These are phyloP conservation scores for Augochlorella aurata DNA, from an alignment of 2,888 invertebrate species.

Conservation along the genomic window DNA sequence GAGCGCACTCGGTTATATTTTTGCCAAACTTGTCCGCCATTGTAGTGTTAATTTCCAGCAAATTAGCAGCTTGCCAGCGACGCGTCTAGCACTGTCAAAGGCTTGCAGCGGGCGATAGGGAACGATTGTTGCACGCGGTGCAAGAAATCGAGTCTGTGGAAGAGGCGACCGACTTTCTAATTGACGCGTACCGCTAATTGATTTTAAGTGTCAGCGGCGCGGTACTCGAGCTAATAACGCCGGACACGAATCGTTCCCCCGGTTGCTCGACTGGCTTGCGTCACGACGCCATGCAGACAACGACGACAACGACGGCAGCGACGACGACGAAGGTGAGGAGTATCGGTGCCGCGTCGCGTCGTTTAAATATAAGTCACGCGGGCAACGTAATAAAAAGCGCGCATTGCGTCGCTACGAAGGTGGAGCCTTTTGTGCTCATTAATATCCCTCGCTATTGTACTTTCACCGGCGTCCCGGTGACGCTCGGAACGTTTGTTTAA, in stretches of 20 bases:
- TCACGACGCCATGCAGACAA: constrained; percentile 42
- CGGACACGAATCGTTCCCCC: constrained; percentile 29
- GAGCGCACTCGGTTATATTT: too few relatives aligned
- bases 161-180: constrained; percentile 69
- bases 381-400: constrained; percentile 46
- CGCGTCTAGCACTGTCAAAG: not conserved
- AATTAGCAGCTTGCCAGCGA: not conserved
- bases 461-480: constrained; percentile 40
- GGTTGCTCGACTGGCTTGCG: constrained; percentile 46
- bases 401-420: constrained; percentile 39
- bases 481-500: constrained; percentile 35
- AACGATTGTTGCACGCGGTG: constrained; percentile 42
- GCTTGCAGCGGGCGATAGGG: not conserved
- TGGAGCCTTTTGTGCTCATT: constrained; percentile 50
- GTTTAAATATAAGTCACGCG: constrained; percentile 58
- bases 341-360: constrained; percentile 32
- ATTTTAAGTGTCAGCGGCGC: constrained; percentile 73
- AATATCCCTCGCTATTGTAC: constrained; percentile 40
- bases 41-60: not conserved
- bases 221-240: constrained; percentile 67
- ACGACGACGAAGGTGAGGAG: not conserved
- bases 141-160: constrained; percentile 44
- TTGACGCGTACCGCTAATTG: constrained; percentile 70
- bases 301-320: not conserved
- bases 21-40: too few relatives aligned